Conservation (phyloP, 2,113 vertebrate genomes). For the Oryzias melastigma region DNA sequence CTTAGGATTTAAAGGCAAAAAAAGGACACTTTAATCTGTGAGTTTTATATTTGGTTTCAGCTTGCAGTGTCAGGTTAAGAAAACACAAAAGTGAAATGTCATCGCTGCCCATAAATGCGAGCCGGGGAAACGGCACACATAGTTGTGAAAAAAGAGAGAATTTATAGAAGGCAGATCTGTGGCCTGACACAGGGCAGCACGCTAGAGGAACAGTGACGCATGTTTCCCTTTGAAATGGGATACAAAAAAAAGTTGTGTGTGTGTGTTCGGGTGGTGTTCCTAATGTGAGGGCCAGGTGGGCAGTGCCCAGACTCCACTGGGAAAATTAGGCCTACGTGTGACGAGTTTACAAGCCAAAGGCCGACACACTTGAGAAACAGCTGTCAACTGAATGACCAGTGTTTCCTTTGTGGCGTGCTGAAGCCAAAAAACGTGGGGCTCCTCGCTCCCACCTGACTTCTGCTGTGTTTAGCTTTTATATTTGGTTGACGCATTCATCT, state of each 20-base stretch:
- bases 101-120: constrained; percentile 12
- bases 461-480: constrained; percentile 37
- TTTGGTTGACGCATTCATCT: constrained; percentile 30
- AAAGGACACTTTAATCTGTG: neutral
- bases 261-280: constrained; percentile 41
- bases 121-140: constrained; percentile 22
- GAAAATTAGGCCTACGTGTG: constrained; percentile 59
- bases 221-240: constrained; percentile 56
- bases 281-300: constrained; percentile 57
- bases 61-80: constrained; percentile 3
- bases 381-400: constrained; percentile 59
- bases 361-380: constrained; percentile 69
- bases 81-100: constrained; percentile 17
- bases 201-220: constrained; percentile 50
- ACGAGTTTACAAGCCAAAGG: constrained; percentile 71
- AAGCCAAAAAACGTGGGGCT: constrained; percentile 29
- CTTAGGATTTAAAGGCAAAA: neutral
- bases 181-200: constrained; percentile 38
- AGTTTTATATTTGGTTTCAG: constrained; percentile 2
- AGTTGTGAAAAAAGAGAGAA: constrained; percentile 11
- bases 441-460: constrained; percentile 21
- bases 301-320: constrained; percentile 54
- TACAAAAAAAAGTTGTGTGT: constrained; percentile 59
- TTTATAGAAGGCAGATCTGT: constrained; percentile 35
- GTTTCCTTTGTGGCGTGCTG: constrained; percentile 56